Evolutionary conservation across 1,140 invertebrate species (phyloP).

Genomic region (Hesperophylax magnus): DNA sequence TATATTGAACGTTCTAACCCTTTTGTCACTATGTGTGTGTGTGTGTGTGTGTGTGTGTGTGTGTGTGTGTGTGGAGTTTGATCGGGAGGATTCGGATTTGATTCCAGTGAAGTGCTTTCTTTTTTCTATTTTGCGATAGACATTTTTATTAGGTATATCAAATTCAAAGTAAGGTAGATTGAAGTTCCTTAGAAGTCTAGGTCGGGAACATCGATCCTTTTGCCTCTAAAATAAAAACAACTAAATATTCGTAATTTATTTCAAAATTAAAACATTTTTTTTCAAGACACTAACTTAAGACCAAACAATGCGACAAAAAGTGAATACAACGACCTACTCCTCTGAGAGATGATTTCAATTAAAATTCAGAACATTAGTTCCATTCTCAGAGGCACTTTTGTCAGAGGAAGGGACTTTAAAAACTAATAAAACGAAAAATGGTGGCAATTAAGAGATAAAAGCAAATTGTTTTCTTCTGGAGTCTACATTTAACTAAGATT

Average conservation of each 20-base stretch:
- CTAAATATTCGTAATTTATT: background rate
- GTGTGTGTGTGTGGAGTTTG: too few species aligned
- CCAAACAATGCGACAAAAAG: background rate
- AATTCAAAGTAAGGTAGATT: too few species aligned
- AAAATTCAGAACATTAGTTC: conserved; percentile 36
- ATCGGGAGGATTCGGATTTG: too few species aligned
- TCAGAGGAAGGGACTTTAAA: conserved; percentile 23
- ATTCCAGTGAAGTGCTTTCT: too few species aligned
- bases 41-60: too few species aligned
- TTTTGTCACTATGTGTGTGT: too few species aligned
- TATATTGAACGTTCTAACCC: too few species aligned
- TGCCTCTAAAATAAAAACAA: background rate
- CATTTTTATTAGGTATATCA: too few species aligned
- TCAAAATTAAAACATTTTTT: background rate
- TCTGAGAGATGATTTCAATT: conserved; percentile 39
- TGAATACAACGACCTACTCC: conserved; percentile 7
- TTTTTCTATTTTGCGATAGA: too few species aligned
- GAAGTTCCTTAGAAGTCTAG: background rate
- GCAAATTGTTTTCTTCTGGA: conserved; percentile 18
- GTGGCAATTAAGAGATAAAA: conserved; percentile 37
- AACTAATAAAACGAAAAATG: conserved; percentile 38
- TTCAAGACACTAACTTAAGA: background rate
- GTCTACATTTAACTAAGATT: background rate
- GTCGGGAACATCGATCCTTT: background rate
- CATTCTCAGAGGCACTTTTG: conserved; percentile 2